These are phyloP conservation scores for Chrysocyon brachyurus DNA, from an alignment of 2,797 vertebrate species.

Conservation along the genomic window DNA sequence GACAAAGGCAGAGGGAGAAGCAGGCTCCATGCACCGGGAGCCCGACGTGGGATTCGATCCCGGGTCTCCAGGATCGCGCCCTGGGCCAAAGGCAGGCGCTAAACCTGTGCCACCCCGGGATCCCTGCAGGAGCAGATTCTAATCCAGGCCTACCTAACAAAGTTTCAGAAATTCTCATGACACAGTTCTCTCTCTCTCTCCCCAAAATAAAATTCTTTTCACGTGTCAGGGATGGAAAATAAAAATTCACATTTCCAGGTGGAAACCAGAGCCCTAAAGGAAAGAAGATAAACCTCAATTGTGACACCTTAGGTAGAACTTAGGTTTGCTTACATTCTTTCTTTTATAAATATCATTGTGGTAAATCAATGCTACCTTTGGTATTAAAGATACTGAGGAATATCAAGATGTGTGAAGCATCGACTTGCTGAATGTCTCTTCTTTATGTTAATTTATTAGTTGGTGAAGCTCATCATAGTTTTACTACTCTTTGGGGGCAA, in stretches of 20 bases:
- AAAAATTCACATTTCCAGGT: constrained; percentile 29
- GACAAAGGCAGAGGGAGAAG: too few relatives aligned
- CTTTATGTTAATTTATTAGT: not conserved
- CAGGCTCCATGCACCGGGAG: too few relatives aligned
- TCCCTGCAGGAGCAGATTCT: not conserved
- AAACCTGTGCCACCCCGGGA: too few relatives aligned
- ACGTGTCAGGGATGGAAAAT: not conserved
- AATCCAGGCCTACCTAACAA: not conserved
- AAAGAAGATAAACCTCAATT: not conserved
- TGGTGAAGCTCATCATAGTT: not conserved
- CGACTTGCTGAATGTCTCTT: not conserved
- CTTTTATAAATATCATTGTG: not conserved
- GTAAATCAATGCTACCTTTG: not conserved
- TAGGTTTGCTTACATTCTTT: not conserved
- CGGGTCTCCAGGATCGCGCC: too few relatives aligned
- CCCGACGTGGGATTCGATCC: too few relatives aligned
- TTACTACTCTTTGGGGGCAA: not conserved
- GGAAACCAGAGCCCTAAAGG: not conserved
- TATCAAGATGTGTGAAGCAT: not conserved
- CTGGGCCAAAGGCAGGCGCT: too few relatives aligned
- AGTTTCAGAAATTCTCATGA: not conserved
- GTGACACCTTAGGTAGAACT: not conserved
- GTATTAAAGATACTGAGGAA: not conserved
- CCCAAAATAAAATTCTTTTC: constrained; percentile 37
- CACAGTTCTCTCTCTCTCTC: not conserved